These are phyloP conservation scores for Ephialtes manifestator DNA, from an alignment of 2,888 invertebrate genomes.

Conservation along the genomic window DNA sequence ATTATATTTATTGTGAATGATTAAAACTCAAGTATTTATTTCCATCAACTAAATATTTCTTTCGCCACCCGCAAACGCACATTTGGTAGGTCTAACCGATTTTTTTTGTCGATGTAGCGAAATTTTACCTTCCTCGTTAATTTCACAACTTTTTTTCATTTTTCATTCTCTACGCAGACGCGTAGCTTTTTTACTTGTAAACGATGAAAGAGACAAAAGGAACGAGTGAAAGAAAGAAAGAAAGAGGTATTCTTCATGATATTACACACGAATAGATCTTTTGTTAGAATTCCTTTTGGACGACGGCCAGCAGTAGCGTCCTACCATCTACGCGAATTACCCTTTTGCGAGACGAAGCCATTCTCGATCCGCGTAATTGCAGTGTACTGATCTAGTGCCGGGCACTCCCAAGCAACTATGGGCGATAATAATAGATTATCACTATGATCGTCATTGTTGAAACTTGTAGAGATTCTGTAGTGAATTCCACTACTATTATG, in stretches of 20 bases:
- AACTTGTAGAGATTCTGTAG: not conserved
- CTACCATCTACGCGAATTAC: slow-evolving; percentile 51
- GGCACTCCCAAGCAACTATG: not conserved
- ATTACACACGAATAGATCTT: slow-evolving; percentile 67
- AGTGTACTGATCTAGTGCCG: slow-evolving; percentile 23
- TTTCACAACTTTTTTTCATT: slow-evolving; percentile 9
- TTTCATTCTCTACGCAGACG: slow-evolving; percentile 1
- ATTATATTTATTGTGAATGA: no score
- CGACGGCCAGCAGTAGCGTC: slow-evolving; percentile 47
- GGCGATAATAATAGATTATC: slow-evolving; percentile 50
- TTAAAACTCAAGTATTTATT: no score
- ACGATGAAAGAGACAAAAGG: slow-evolving; percentile 40
- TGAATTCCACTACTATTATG: not conserved
- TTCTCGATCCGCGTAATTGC: slow-evolving; percentile 7
- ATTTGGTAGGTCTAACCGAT: no score
- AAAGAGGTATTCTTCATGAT: slow-evolving; percentile 59
- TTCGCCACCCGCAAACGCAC: no score
- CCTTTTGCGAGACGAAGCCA: slow-evolving; percentile 42
- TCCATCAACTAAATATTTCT: no score
- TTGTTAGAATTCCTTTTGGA: slow-evolving; percentile 65
- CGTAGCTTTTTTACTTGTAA: slow-evolving; percentile 35
- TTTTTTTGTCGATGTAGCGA: not conserved
- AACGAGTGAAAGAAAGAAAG: slow-evolving; percentile 25
- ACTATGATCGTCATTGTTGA: slow-evolving; percentile 25
- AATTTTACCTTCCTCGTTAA: not conserved